These are phyloP conservation scores for Drosophila santomea DNA, from an alignment of 1,140 invertebrate species.

Conservation along the genomic window DNA sequence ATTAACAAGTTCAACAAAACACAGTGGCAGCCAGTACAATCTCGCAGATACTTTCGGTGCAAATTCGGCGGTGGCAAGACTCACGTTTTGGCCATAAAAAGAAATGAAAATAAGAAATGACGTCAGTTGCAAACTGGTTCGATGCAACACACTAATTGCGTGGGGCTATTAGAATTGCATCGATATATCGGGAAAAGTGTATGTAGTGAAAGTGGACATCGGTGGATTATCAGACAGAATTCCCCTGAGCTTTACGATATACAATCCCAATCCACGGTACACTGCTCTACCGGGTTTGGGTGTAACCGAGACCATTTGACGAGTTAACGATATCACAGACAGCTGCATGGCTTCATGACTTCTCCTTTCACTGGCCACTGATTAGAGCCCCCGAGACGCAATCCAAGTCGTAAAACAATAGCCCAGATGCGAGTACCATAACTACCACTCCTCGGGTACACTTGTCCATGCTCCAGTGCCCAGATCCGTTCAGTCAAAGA, in stretches of 20 bases:
- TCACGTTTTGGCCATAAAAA: constrained; percentile 61
- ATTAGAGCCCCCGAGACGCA: constrained; percentile 57
- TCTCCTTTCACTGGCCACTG: constrained; percentile 75
- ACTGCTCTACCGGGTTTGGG: constrained; percentile 78
- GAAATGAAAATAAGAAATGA: constrained; percentile 23
- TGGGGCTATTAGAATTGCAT: constrained; percentile 71
- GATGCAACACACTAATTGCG: constrained; percentile 62
- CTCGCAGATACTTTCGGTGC: constrained; percentile 61
- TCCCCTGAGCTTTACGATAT: constrained; percentile 31
- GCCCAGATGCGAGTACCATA: constrained; percentile 29
- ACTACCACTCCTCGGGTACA: constrained; percentile 6
- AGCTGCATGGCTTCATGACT: constrained; percentile 71
- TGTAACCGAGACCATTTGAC: constrained; percentile 67
- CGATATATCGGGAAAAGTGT: constrained; percentile 32
- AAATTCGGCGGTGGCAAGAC: constrained; percentile 60
- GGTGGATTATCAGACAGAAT: constrained; percentile 14
- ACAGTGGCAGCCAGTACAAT: constrained; percentile 44
- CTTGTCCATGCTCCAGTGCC: constrained; percentile 62
- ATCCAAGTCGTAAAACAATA: constrained; percentile 69
- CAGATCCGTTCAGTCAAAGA: constrained; percentile 37
- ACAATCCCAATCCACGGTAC: constrained; percentile 47
- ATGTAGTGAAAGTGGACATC: constrained; percentile 27
- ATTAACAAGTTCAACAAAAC: constrained; percentile 80
- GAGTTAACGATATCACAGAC: constrained; percentile 73
- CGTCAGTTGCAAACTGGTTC: constrained; percentile 47